These are phyloP conservation scores for Corapipo altera DNA, from an alignment of 2,113 vertebrate species.

Conservation along the genomic window DNA sequence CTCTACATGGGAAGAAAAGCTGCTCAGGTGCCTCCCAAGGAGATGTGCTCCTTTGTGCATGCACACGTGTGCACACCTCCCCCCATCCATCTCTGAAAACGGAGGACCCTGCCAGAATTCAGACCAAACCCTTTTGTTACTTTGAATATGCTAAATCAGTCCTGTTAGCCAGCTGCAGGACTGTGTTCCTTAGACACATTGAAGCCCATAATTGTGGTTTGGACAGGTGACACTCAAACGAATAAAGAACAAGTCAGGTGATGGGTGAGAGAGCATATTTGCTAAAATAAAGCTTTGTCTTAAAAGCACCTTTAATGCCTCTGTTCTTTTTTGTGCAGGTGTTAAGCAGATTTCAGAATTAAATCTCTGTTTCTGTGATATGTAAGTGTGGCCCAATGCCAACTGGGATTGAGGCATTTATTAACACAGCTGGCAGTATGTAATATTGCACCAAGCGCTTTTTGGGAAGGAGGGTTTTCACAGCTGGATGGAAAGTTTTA, in stretches of 20 bases:
- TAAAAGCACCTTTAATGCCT: constrained; percentile 27
- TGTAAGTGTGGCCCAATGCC: background rate
- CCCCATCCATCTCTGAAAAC: background rate
- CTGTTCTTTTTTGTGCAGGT: constrained; percentile 19
- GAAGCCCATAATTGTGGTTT: background rate
- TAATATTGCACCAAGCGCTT: background rate
- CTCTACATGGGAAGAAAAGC: background rate
- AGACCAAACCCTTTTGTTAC: background rate
- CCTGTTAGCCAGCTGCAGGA: background rate
- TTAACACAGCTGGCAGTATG: constrained; percentile 42
- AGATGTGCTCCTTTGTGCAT: background rate
- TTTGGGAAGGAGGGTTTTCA: background rate
- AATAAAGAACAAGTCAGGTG: background rate
- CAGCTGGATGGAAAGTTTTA: constrained; percentile 4
- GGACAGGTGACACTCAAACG: constrained; percentile 10
- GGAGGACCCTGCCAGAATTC: background rate
- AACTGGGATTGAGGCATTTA: background rate
- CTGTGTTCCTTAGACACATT: background rate
- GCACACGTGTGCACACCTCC: accelerated
- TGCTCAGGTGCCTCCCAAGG: background rate
- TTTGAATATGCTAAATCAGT: background rate
- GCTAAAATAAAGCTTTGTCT: constrained; percentile 6
- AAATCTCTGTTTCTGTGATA: background rate
- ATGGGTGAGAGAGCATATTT: background rate
- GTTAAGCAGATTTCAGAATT: constrained; percentile 16